Evolutionary conservation across 2,113 vertebrate species (phyloP).

Genomic region (Python bivittatus): DNA sequence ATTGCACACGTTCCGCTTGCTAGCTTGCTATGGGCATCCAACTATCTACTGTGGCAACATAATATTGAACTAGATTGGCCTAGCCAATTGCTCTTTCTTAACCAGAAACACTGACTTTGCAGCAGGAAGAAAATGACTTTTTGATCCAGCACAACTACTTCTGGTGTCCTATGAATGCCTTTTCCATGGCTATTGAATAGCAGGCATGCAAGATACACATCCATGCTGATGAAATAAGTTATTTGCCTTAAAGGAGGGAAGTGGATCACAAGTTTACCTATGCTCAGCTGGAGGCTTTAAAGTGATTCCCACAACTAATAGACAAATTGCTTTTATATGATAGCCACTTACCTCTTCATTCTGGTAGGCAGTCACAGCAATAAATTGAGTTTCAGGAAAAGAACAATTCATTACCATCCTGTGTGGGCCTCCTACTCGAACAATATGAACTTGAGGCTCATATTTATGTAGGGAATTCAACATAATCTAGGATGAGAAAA

Average conservation of each 20-base stretch:
- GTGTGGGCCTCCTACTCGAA: conserved; percentile 88
- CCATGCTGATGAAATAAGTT: background rate
- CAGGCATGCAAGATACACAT: background rate
- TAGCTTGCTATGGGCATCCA: too few species aligned
- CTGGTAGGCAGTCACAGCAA: conserved; percentile 97
- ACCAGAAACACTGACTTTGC: background rate
- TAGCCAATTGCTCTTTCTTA: background rate
- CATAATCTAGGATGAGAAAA: conserved; percentile 84
- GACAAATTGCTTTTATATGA: background rate
- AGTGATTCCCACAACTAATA: background rate
- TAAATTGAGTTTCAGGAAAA: conserved; percentile 95
- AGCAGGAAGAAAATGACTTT: conserved; percentile 9
- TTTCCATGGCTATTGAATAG: background rate
- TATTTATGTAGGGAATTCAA: conserved; percentile 96
- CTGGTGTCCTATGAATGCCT: background rate
- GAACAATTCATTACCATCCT: conserved; percentile 93
- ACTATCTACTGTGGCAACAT: background rate
- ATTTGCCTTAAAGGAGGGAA: background rate
- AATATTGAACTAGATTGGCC: background rate
- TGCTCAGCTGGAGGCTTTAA: background rate
- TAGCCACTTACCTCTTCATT: conserved; percentile 84
- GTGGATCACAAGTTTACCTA: background rate
- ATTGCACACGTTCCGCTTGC: background rate
- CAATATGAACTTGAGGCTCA: conserved; percentile 94
- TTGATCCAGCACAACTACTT: background rate